Evolutionary conservation across 2,113 vertebrate genomes (phyloP), one percentile per base, ranked within the genome.

Genomic region (Ceuthmochares aereus): DNA sequence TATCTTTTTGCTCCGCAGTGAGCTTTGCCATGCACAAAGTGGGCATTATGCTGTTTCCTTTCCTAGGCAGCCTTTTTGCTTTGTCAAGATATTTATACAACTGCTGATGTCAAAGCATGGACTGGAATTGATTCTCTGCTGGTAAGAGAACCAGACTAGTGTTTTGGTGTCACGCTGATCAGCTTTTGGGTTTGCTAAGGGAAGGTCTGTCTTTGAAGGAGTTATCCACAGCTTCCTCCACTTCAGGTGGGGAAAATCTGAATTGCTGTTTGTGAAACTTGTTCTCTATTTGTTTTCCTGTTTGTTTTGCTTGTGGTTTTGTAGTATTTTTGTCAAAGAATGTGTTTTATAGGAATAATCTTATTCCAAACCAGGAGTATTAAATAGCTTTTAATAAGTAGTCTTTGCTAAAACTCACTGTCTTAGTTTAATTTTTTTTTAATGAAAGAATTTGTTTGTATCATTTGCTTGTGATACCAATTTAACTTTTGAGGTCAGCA

Each of bases 91-190:
- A 32, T 29, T 36, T 4, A 1, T 47, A 17, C 0, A 4, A 37
- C 12, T 0, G 4, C 8, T 7, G 29, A 20, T 89, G 82, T 43
- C 16, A 45, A 80, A 76, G 56, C 0, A 0, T 13, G 20, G 21
- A 58, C 54, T 72, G 58, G 36, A 75, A 72, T 23, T 18, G 42
- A 9, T 70, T 72, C 30, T 62, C 42, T 45, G 15, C n/a, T 80
- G 16, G 3, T 80, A 7, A 1, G 4, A 89, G 45, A 83, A 11
- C 18, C 51, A 90, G 13, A 37, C 5, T 3, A 1, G 4, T 47
- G 42, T 26, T 87, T 30, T 59, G 8, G 25, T 67, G 27, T 43
- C 22, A 6, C 1, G 1, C 36, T 77, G 19, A 29, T 82, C 36
- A 43, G 17, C 21, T 82, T 64, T 59, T 43, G 5, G 6, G 1